Evolutionary conservation across 2,888 invertebrate species (phyloP).

Genomic region (Tenthredo scrophulariae): DNA sequence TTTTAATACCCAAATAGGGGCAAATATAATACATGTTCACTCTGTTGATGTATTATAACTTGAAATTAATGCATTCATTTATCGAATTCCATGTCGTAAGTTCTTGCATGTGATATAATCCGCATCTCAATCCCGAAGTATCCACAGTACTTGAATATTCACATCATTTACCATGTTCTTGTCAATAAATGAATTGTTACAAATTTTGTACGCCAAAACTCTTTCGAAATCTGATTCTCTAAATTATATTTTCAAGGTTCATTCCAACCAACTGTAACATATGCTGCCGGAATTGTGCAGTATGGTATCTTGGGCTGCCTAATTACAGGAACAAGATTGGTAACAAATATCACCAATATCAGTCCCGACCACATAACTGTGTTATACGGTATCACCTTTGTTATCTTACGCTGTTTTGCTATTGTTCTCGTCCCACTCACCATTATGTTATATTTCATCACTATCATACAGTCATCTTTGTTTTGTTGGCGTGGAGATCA

Average conservation of each 20-base stretch:
- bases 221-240: neutral
- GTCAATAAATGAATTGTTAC: neutral
- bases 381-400: too few relatives aligned
- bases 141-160: neutral
- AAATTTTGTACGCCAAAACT: neutral
- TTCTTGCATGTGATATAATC: neutral
- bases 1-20: neutral
- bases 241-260: neutral
- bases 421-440: too few relatives aligned
- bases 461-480: too few relatives aligned
- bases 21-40: conserved; percentile 4
- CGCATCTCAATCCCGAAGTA: neutral
- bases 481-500: too few relatives aligned
- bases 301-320: neutral
- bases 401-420: too few relatives aligned
- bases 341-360: neutral
- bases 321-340: neutral
- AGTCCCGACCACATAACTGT: neutral
- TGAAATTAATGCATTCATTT: neutral
- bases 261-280: neutral
- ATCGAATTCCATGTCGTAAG: neutral
- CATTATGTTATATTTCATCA: too few relatives aligned
- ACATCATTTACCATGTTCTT: neutral
- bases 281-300: neutral
- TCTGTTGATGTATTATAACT: neutral